phyloP scores from a whole-genome alignment of 2,888 invertebrate genomes.

The Schrankia costaestrigalis region DNA sequence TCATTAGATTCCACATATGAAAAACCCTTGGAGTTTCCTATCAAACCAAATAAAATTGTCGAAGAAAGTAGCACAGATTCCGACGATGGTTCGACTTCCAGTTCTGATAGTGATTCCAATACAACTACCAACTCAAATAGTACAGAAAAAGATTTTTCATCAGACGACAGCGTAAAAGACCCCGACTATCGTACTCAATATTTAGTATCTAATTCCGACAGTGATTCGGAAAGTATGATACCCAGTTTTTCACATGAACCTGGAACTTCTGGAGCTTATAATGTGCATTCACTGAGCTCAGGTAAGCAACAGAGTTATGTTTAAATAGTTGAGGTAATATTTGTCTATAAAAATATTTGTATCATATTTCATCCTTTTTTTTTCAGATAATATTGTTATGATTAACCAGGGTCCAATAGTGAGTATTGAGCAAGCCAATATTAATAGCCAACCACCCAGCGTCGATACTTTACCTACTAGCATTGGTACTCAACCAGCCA shows the following conservation, averaged over 20 bases:
- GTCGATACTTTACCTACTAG: not conserved
- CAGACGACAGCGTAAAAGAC: conserved; percentile 2
- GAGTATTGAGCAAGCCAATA: not conserved
- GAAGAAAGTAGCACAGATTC: too few relatives aligned
- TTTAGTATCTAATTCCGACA: not conserved
- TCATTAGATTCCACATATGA: too few relatives aligned
- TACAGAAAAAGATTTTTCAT: not conserved
- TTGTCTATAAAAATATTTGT: not conserved
- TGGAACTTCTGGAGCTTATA: conserved; percentile 2
- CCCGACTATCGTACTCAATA: not conserved
- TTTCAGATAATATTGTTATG: conserved; percentile 1
- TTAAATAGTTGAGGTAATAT: not conserved
- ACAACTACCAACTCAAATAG: not conserved
- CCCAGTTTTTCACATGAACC: not conserved
- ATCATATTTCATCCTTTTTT: too few relatives aligned
- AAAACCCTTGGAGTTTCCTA: too few relatives aligned
- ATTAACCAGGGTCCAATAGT: not conserved
- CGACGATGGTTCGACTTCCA: too few relatives aligned
- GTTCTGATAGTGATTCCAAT: not conserved
- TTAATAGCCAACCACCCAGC: not conserved
- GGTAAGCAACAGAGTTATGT: not conserved
- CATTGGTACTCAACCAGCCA: not conserved
- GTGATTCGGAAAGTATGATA: not conserved
- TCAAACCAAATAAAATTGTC: too few relatives aligned
- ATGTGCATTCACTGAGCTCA: not conserved